Evolutionary conservation across 1,140 invertebrate species (phyloP).

Genomic region (Thaumatotibia leucotreta): DNA sequence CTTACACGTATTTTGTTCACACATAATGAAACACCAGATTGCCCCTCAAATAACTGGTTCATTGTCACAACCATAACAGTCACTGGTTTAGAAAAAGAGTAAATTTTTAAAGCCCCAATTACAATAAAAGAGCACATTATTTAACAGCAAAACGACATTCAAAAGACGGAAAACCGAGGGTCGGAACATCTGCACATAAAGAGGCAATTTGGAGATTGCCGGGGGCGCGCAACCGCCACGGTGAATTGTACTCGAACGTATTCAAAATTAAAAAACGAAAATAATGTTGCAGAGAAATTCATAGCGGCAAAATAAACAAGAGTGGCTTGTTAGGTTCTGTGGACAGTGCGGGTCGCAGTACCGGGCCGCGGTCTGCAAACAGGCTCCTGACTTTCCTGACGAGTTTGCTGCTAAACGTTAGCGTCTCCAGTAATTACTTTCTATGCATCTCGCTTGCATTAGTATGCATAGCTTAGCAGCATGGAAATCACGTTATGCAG

Average conservation of each 20-base stretch:
- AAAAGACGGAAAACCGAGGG: slow-evolving; percentile 75
- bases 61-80: slow-evolving; percentile 11
- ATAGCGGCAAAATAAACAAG: slow-evolving; percentile 72
- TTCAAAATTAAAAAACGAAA: slow-evolving; percentile 72
- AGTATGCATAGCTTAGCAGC: no score
- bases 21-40: neutral
- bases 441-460: no score
- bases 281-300: slow-evolving; percentile 71
- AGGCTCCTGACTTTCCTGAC: neutral
- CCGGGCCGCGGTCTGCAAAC: neutral
- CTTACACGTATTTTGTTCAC: no score
- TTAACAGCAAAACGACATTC: slow-evolving; percentile 75
- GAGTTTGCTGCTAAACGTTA: no score
- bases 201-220: slow-evolving; percentile 76
- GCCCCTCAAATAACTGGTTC: neutral
- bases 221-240: slow-evolving; percentile 65
- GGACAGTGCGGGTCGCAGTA: slow-evolving; percentile 20
- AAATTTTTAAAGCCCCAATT: slow-evolving; percentile 50
- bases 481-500: no score
- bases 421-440: no score
- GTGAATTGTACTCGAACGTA: slow-evolving; percentile 73
- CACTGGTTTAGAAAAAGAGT: slow-evolving; percentile 30
- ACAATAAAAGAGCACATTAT: slow-evolving; percentile 72
- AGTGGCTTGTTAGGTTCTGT: slow-evolving; percentile 56
- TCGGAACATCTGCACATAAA: slow-evolving; percentile 75